Percentiles rank a stretch among this genome's conserved stretches.
phyloP scores from a whole-genome alignment of 2,113 vertebrate species.

The Corapipo altera region DNA sequence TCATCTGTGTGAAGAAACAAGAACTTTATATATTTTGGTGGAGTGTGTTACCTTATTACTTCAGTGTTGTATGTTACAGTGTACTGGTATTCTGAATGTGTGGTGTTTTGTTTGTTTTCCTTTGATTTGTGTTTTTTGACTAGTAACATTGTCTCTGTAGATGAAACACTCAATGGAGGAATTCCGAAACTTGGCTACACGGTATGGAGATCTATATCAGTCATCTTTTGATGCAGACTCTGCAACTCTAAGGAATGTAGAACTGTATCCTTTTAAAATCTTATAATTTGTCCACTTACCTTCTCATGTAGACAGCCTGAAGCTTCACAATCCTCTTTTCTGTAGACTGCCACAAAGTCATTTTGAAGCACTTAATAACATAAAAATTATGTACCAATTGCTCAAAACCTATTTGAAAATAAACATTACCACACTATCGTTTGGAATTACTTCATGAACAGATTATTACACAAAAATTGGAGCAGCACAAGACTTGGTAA shows the following conservation, averaged over 20 bases:
- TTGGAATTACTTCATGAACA: neutral
- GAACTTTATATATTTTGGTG: neutral
- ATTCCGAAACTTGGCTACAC: conserved; percentile 86
- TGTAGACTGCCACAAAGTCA: neutral
- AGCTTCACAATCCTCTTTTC: neutral
- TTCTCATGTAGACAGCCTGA: neutral
- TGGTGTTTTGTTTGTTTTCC: neutral
- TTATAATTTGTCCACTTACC: neutral
- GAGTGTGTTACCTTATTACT: neutral
- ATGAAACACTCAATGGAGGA: conserved; percentile 98
- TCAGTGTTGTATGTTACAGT: neutral
- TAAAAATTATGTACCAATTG: neutral
- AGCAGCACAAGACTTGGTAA: neutral
- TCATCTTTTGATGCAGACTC: conserved; percentile 97
- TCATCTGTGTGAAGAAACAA: neutral
- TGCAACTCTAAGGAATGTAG: conserved; percentile 91
- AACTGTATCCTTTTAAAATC: conserved; percentile 87
- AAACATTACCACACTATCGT: neutral
- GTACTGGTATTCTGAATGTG: neutral
- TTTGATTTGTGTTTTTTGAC: neutral
- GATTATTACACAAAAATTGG: neutral
- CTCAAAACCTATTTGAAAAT: neutral
- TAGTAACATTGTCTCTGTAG: conserved; percentile 60
- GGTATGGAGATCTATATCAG: conserved; percentile 94
- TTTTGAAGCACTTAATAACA: neutral